These are phyloP conservation scores for Tetramorium alpestre DNA, from an alignment of 1,140 invertebrate genomes.

Conservation along the genomic window DNA sequence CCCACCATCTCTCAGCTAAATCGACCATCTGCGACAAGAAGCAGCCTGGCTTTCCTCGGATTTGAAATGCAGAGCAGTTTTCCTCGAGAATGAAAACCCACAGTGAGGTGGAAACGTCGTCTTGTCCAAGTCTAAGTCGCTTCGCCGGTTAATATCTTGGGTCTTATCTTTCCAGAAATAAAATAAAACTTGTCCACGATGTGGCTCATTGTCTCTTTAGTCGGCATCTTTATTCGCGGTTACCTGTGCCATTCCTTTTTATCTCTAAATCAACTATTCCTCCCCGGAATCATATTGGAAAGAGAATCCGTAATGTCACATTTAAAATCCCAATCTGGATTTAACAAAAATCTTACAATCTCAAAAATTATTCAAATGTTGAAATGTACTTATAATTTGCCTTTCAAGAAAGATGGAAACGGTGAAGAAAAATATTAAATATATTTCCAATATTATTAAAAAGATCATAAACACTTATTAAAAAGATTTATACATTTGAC, in stretches of 20 bases:
- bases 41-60: constrained; percentile 68
- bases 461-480: background rate
- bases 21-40: constrained; percentile 72
- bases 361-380: constrained; percentile 36
- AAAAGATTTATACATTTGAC: background rate
- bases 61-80: constrained; percentile 74
- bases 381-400: background rate
- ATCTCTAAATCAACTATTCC: constrained; percentile 20
- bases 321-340: constrained; percentile 36
- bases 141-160: constrained; percentile 70
- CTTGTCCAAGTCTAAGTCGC: constrained; percentile 72
- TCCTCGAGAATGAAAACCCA: constrained; percentile 64
- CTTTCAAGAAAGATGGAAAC: background rate
- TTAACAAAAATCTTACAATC: constrained; percentile 23
- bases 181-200: constrained; percentile 42
- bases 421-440: constrained; percentile 23
- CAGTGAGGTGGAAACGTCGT: constrained; percentile 66
- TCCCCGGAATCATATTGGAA: constrained; percentile 10
- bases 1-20: constrained; percentile 47
- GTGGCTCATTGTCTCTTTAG: constrained; percentile 50
- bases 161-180: constrained; percentile 49
- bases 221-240: constrained; percentile 43
- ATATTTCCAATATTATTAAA: background rate
- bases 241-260: constrained; percentile 1
- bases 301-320: constrained; percentile 22